Base-by-base conservation (phyloP, 2,113 vertebrate species). In the Oryzias melastigma region DNA sequence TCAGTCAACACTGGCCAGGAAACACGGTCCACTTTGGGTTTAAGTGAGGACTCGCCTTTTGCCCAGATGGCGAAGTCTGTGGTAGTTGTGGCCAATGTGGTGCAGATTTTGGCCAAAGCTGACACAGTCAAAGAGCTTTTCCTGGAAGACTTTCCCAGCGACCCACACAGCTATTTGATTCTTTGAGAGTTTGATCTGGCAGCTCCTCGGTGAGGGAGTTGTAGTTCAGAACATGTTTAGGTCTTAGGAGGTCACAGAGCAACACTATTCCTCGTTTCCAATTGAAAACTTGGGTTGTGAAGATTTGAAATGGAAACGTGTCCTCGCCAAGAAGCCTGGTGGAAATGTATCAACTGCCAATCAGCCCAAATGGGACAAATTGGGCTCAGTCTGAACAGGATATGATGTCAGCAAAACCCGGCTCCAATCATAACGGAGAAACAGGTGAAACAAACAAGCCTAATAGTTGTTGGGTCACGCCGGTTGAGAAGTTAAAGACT, bases 51-150 rank as follows among this genome's bases (percentile, higher is more conserved):
- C 46, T 58, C 22, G 68, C 27, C 27, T 57, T 65, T 18, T 4
- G 20, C 66, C 56, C 60, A 53, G 52, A 20, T 71, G 70, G 74
- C 46, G 8, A 44, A 17, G 65, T 59, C 7, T 15, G 76, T 22
- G 53, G 48, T 60, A 63, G 53, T 67, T 73, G 71, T 61, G 77
- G 78, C 45, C 49, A 18, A 48, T 40, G 4, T 45, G 47, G 67
- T 78, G 80, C 70, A 73, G 79, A 67, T 67, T 77, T 79, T 77
- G 64, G 73, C 71, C 62, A 62, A 63, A 66, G 74, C 60, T 63
- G 52, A 5, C 18, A 52, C 4, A 53, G 56, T 16, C 65, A 66
- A 65, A 77, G 41, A 63, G 45, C 19, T 29, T 58, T 62, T 63
- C 79, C 70, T 18, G n/a, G 17, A 62, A 59, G 70, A 57, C 45